Conservation (phyloP, 1,140 invertebrate genomes). For the Drosophila grimshawi region DNA sequence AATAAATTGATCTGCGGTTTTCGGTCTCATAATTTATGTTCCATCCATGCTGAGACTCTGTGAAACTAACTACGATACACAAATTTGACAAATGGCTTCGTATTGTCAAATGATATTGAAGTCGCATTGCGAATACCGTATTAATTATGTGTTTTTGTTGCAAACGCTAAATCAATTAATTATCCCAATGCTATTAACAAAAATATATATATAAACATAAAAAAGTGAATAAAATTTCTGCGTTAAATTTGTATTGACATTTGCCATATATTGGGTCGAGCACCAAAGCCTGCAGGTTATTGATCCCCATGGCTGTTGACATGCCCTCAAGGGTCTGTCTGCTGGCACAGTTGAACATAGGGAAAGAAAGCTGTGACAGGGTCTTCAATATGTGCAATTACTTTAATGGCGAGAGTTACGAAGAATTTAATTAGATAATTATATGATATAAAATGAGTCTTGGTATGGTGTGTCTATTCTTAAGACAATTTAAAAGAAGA, state of each 20-base stretch:
- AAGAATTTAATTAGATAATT: no score
- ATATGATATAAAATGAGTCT: no score
- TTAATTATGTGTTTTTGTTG: conserved; percentile 60
- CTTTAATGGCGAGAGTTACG: no score
- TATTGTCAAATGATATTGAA: conserved; percentile 49
- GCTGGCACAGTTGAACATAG: conserved; percentile 10
- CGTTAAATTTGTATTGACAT: conserved; percentile 7
- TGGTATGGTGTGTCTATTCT: no score
- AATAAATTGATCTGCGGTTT: conserved; percentile 80
- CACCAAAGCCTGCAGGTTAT: conserved; percentile 35
- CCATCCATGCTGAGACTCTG: conserved; percentile 1
- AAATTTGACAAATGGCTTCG: conserved; percentile 74
- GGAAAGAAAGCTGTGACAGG: neutral
- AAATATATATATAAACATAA: no score
- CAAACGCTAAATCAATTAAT: conserved; percentile 38
- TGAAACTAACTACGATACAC: conserved; percentile 15
- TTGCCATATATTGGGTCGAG: conserved; percentile 3
- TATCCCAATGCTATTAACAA: neutral
- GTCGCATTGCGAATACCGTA: conserved; percentile 41
- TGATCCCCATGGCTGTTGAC: conserved; percentile 58
- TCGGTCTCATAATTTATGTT: conserved; percentile 72
- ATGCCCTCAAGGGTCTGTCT: conserved; percentile 36
- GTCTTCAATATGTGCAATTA: no score
- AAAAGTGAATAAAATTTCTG: conserved; percentile 14
- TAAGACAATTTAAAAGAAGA: no score